Evolutionary conservation across 1,140 invertebrate species (phyloP).

Genomic region (Micrasema longulum): DNA sequence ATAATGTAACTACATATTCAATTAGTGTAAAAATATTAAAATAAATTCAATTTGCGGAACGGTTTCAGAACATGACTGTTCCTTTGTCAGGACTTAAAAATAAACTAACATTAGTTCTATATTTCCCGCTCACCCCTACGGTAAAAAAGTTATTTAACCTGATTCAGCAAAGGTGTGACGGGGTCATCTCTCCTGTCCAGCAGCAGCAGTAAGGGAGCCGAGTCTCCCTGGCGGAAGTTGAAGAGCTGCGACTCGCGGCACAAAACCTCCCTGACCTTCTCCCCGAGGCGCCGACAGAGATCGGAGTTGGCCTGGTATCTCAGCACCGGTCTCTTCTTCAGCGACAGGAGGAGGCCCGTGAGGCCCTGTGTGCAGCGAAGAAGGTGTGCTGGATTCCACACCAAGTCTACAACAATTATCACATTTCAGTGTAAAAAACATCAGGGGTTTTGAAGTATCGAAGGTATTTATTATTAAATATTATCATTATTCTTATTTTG

Average conservation of each 20-base stretch:
- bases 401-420: constrained; percentile 67
- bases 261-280: constrained; percentile 85
- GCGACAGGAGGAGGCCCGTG: constrained; percentile 86
- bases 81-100: no score
- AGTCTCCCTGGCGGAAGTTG: constrained; percentile 82
- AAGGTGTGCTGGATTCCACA: constrained; percentile 81
- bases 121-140: no score
- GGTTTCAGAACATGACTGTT: no score
- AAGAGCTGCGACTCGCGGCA: constrained; percentile 89
- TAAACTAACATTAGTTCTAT: no score
- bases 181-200: constrained; percentile 94
- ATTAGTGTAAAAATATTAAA: no score
- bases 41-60: no score
- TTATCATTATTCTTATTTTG: no score
- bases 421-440: no score
- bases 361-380: constrained; percentile 88
- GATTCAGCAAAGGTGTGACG: constrained; percentile 96
- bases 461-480: no score
- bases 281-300: constrained; percentile 87
- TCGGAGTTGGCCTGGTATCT: constrained; percentile 92
- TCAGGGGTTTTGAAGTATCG: no score
- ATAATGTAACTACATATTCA: no score
- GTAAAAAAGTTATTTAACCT: constrained; percentile 68
- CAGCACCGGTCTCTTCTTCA: constrained; percentile 92
- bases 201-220: constrained; percentile 84